A percentile compares a stretch with the other conserved stretches of the same genome.
These are phyloP conservation scores for Coronaproctus castanopsis DNA, from an alignment of 2,888 invertebrate genomes.

Conservation along the genomic window DNA sequence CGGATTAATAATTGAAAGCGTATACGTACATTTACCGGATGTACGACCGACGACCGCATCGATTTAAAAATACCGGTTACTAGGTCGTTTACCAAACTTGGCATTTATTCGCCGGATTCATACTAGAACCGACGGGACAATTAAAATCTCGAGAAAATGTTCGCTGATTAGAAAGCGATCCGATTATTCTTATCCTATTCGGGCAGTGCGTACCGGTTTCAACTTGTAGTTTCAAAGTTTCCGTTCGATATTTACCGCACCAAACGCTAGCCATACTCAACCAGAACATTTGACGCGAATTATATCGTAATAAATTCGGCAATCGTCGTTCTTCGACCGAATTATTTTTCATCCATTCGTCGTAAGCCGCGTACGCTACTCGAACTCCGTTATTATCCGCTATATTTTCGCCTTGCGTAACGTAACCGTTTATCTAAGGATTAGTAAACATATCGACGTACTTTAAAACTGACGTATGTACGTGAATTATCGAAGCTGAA, in stretches of 20 bases:
- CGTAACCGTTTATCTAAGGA: constrained; percentile 79
- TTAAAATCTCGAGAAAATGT: constrained; percentile 40
- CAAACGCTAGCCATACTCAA: constrained; percentile 65
- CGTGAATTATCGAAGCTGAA: too few relatives aligned
- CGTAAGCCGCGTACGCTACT: constrained; percentile 68
- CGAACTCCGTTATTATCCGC: constrained; percentile 87
- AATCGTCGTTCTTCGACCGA: constrained; percentile 13
- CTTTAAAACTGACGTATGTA: too few relatives aligned
- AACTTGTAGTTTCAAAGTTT: constrained; percentile 54
- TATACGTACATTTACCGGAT: too few relatives aligned
- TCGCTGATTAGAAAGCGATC: constrained; percentile 38
- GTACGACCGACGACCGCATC: too few relatives aligned
- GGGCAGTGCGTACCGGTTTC: constrained; percentile 45
- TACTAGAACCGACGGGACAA: constrained; percentile 35
- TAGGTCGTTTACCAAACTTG: constrained; percentile 43
- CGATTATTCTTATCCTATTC: constrained; percentile 35
- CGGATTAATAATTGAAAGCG: too few relatives aligned
- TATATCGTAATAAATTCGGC: constrained; percentile 19
- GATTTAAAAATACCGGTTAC: too few relatives aligned
- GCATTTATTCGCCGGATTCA: constrained; percentile 41
- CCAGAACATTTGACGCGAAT: constrained; percentile 50
- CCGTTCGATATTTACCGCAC: constrained; percentile 52
- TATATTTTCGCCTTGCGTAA: constrained; percentile 83
- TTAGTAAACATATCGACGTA: too few relatives aligned
- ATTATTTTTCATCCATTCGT: constrained; percentile 31